Evolutionary conservation across 2,888 invertebrate genomes (phyloP), one percentile per base, ranked within the genome.

Genomic region (Cepaea hortensis): DNA sequence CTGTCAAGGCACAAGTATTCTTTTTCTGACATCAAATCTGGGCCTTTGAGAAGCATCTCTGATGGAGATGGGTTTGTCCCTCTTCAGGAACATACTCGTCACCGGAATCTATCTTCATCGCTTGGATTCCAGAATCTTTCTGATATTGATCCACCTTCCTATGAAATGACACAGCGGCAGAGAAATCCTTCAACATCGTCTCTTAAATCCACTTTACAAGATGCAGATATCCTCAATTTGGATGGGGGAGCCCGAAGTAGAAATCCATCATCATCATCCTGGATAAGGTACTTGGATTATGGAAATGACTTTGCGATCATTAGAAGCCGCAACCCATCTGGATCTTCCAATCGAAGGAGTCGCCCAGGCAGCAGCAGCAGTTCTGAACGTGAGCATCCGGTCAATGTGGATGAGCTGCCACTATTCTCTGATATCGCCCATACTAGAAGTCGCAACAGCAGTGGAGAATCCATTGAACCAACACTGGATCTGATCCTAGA

Each of bases 311-410:
- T 75, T 23, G 18, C 50, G 0, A 23, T 23, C n/a, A 80, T 87
- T 1, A 50, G 87, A 50, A 87, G 87, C 62, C 79, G 87, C 46
- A 87, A 87, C 35, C 87, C 87, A 13, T 87, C 87, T 6, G 87
- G 87, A 20, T 84, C 84, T 7, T 87, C 87, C 65, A 84, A 79
- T 15, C 86, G 86, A 3, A 72, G 86, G 61, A 84, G 84, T 50
- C 87, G 87, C 4, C 87, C 87, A 11, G 87, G 87, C 3, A 87
- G 87, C 75, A 79, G 84, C 48, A 87, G 87, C 81, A 87, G 87
- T 75, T 87, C 87, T 7, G 87, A 87, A n/a, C 62, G 86, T 11
- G 86, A 86, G 48, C 68, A 79, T 20, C 61, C 79, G 0, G 48
- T 79, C 13, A 50, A 70, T 20, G 48, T 75, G 35, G 86, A 86